Evolutionary conservation across 2,113 vertebrate species (phyloP).

Genomic region (Hymenochirus boettgeri): DNA sequence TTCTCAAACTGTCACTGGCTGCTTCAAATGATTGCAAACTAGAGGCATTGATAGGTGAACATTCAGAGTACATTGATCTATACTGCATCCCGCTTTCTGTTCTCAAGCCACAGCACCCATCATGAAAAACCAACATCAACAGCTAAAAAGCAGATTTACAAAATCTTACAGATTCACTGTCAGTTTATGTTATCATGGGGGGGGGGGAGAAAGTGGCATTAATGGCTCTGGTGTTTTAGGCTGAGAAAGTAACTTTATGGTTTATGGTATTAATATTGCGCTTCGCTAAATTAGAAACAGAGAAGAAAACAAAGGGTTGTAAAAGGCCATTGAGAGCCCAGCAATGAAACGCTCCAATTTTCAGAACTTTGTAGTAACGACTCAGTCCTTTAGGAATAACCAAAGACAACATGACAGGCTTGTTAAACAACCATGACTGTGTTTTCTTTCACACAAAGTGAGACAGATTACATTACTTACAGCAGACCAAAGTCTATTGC

Average conservation of each 20-base stretch:
- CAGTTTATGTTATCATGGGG: no score
- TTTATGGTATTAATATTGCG: no score
- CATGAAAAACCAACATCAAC: no score
- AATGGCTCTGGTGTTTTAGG: no score
- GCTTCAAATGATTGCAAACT: background rate
- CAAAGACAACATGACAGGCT: background rate
- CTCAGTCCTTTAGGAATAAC: background rate
- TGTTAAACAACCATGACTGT: constrained; percentile 5
- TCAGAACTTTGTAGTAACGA: background rate
- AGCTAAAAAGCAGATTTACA: background rate
- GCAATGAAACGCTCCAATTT: background rate
- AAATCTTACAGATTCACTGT: background rate
- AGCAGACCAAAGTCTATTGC: background rate
- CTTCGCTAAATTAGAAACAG: no score
- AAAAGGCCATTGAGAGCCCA: background rate
- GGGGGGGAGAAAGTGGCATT: no score
- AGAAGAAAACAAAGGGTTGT: background rate
- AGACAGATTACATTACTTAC: constrained; percentile 1
- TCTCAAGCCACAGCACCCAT: no score
- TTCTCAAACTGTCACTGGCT: background rate
- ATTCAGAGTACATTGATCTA: no score
- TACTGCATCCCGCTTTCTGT: no score
- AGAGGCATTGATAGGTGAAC: background rate
- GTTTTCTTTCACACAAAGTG: constrained; percentile 4
- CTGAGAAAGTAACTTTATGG: no score